Base-by-base conservation (phyloP, 2,888 invertebrate species). In the Tenthredo amoena region DNA sequence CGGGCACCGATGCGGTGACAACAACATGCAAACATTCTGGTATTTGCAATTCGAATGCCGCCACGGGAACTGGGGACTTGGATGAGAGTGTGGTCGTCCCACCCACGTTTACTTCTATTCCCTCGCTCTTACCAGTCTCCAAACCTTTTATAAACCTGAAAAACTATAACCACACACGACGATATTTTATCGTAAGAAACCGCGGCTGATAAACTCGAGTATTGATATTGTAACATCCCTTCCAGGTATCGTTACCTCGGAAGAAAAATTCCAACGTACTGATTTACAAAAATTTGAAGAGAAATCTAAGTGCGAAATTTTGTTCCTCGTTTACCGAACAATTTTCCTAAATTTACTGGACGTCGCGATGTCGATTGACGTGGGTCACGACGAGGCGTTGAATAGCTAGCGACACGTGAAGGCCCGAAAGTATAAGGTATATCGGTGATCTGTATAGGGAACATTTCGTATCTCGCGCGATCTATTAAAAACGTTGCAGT, bases 31-130 rank as follows among this genome's bases (percentile, higher is more conserved):
- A 93, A 93, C 93, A 93, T 93, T 93, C 92, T 91, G 92, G 90
- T 93, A 93, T 93, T 93, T 93, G 93, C 93, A 93, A 93, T 93
- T 93, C 93, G 93, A 93, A 93, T 93, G 92, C 92, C 92, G 90
- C 90, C 88, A 92, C 87, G 91, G 89, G 89, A 89, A 89, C 87
- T 90, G 89, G 89, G 87, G 88, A 81, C 62, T 81, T 40, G 62
- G 62, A 62, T 62, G 68, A 71, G 83, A 47, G 83, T 83, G 43
- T 65, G 83, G 50, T 65, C 68, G 68, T 83, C 34, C 43, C 40
- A 34, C 31, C 68, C 18, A 15, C 68, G 26, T 18, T 68, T 37
- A 26, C 26, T 21, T 81, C 37, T 77, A n/a, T 31, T 31, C 40
- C 62, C 81, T 34, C 55, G 55, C 26, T 21, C 26, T 55, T 55